Conservation (phyloP, 1,140 invertebrate species). For the Caerostris darwini region DNA sequence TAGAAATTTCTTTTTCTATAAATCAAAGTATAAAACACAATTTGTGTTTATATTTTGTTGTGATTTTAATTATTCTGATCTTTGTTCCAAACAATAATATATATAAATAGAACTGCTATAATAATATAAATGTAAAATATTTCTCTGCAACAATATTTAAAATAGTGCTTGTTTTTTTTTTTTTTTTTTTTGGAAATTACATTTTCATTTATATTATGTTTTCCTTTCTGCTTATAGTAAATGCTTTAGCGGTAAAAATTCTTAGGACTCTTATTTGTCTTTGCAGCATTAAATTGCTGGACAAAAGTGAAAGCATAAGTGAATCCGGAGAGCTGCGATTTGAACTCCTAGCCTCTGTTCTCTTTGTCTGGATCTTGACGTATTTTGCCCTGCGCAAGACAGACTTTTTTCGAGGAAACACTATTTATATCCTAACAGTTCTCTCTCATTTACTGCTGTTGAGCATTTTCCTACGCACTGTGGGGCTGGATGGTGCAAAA, state of each 20-base stretch:
- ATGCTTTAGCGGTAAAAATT: background rate
- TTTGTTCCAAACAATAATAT: no score
- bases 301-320: constrained; percentile 91
- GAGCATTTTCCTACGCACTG: constrained; percentile 64
- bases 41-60: no score
- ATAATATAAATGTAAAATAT: no score
- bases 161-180: no score
- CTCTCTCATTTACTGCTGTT: constrained; percentile 65
- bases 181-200: no score
- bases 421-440: constrained; percentile 58
- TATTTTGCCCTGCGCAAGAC: constrained; percentile 97
- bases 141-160: no score
- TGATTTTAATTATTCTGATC: no score
- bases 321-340: constrained; percentile 90
- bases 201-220: no score
- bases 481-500: constrained; percentile 83
- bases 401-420: constrained; percentile 82
- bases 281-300: constrained; percentile 90
- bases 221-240: no score
- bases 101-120: no score
- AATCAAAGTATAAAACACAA: no score
- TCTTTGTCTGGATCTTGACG: constrained; percentile 93
- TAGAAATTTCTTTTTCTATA: no score
- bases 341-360: constrained; percentile 92
- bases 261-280: constrained; percentile 68